Conservation (phyloP, 2,113 vertebrate species). For the Megaceryle maxima region DNA sequence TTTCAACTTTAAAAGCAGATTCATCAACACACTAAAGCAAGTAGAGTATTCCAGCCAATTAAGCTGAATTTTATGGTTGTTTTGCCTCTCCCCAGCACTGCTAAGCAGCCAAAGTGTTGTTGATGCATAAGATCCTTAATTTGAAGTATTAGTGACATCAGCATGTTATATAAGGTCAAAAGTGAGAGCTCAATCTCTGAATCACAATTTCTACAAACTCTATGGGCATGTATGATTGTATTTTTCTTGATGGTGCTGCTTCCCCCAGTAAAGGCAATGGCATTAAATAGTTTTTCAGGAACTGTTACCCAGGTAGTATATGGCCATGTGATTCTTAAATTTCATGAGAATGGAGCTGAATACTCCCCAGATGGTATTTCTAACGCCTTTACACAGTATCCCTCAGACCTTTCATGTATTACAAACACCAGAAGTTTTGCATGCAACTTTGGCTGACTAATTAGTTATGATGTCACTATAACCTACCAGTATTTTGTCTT, state of each 20-base stretch:
- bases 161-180: not conserved
- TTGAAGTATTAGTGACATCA: not conserved
- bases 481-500: not conserved
- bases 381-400: not conserved
- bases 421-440: not conserved
- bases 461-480: not conserved
- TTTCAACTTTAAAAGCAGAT: not conserved
- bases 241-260: not conserved
- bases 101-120: not conserved
- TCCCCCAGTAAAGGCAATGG: not conserved
- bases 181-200: not conserved
- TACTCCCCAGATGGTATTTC: not conserved
- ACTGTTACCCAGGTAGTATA: not conserved
- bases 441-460: not conserved
- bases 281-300: not conserved
- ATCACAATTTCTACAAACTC: not conserved
- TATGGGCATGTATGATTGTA: accelerated
- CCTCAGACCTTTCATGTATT: not conserved
- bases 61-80: not conserved
- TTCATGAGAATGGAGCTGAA: not conserved
- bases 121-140: not conserved
- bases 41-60: not conserved
- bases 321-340: not conserved
- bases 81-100: not conserved
- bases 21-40: not conserved